Percentiles rank a stretch among this genome's conserved stretches.
Evolutionary conservation across 2,888 invertebrate genomes (phyloP).

Genomic region (Electrophaes corylata): DNA sequence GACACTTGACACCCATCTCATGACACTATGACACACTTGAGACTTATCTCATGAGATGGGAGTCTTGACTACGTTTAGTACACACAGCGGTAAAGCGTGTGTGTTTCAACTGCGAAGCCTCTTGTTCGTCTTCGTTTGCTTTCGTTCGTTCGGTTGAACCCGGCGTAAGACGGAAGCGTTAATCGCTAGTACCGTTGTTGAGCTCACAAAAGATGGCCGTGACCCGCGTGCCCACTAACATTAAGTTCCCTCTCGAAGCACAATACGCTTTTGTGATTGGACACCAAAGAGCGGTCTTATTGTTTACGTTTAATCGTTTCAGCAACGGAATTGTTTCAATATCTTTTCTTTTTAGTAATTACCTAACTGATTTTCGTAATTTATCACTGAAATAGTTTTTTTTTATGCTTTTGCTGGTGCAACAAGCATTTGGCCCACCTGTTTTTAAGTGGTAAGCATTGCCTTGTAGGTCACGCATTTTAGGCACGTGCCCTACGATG

Average conservation of each 20-base stretch:
- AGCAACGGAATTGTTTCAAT: constrained; percentile 30
- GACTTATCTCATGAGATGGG: no score
- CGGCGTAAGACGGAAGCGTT: constrained; percentile 10
- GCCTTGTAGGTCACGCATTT: no score
- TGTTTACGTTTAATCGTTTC: constrained; percentile 39
- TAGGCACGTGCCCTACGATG: no score
- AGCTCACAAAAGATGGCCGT: constrained; percentile 38
- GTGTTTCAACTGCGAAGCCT: no score
- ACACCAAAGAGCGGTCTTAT: constrained; percentile 32
- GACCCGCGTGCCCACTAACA: constrained; percentile 33
- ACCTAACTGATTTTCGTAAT: constrained; percentile 16
- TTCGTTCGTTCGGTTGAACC: no score
- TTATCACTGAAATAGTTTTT: not conserved
- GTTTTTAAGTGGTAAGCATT: no score
- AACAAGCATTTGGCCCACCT: no score
- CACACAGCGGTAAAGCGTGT: no score
- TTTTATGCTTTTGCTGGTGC: not conserved
- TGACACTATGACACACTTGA: no score
- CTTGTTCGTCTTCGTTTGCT: no score
- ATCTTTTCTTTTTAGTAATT: constrained; percentile 25
- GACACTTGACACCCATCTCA: no score
- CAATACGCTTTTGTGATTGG: constrained; percentile 41
- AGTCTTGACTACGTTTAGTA: no score
- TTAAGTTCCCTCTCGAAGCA: constrained; percentile 38
- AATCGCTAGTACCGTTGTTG: constrained; percentile 17